Conservation (phyloP, 2,113 vertebrate genomes). For the Quiscalus mexicanus region DNA sequence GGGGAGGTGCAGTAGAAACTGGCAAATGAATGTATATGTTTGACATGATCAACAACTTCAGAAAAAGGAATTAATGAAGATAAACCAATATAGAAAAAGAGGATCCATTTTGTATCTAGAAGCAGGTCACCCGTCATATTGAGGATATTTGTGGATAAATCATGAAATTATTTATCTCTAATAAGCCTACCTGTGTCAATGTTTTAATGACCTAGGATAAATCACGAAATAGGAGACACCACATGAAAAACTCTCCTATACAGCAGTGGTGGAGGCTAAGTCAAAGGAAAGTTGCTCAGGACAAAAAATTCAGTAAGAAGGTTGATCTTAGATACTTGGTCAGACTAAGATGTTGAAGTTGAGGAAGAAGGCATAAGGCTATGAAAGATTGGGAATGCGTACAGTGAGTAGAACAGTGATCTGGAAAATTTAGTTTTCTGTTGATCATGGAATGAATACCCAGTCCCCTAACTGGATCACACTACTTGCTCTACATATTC, state of each 20-base stretch:
- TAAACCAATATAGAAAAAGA: background rate
- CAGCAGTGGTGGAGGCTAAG: background rate
- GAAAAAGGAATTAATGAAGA: background rate
- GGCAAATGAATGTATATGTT: background rate
- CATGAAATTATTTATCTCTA: background rate
- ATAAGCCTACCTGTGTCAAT: no score
- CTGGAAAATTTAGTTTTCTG: background rate
- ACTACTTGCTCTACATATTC: background rate
- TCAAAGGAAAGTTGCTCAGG: background rate
- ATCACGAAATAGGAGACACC: background rate
- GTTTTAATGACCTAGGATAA: background rate
- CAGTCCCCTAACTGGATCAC: background rate
- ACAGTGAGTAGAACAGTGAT: background rate
- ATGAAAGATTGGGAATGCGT: background rate
- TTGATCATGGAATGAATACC: background rate
- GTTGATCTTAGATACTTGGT: background rate
- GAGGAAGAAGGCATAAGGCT: background rate
- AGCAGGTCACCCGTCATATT: background rate
- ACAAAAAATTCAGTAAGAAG: background rate
- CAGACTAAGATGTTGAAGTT: background rate
- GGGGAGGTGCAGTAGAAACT: background rate
- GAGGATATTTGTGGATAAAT: background rate
- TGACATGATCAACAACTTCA: background rate
- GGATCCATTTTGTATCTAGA: background rate
- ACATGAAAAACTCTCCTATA: background rate